Evolutionary conservation across 2,888 invertebrate species (phyloP), one percentile per base, ranked within the genome.

Genomic region (Leptopterna dolabrata): DNA sequence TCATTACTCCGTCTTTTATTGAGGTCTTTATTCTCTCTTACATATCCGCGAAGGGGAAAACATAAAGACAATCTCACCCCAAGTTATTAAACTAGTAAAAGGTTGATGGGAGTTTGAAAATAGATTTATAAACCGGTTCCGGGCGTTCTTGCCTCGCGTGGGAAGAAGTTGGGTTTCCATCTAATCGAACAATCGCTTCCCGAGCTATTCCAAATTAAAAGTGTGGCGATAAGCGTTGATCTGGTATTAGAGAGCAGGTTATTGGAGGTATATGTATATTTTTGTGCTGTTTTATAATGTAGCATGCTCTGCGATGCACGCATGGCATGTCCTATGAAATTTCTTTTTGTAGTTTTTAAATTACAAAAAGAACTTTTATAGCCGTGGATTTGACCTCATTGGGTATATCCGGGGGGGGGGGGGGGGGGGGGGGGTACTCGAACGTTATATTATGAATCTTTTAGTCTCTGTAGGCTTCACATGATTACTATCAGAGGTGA

Each of bases 1-100:
- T 70, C 36, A 71, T 71, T 71, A 71, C 84, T 41, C 13, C 81
- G 29, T 55, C 81, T 81, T 81, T 81, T 81, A 81, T 81, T 81
- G 81, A 24, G 80, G 27, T 27, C 36, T 81, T 81, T 81, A 81
- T 81, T 55, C 81, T 81, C 78, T 47, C 55, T 29, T 30, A 14
- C 41, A 19, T 47, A 29, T 45, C 51, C 19, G 47, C 27, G 51
- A 27, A 78, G 29, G 45, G 9, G 30, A 27, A 51, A 81, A 81
- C 81, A 29, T 55, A 55, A 81, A 81, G 55, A 36, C 51, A 30
- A 30, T 81, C 24, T 30, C 55, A 63, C 51, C 30, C 9, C 29
- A 63, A 83, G 73, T 73, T 85, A 76, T 73, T 85, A 73, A 85
- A 85, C 70, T 85, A 73, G 45, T 71, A 85, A 85, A 85, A 73